Conservation (phyloP, 2,113 vertebrate species). For the Paramormyrops kingsleyae region DNA sequence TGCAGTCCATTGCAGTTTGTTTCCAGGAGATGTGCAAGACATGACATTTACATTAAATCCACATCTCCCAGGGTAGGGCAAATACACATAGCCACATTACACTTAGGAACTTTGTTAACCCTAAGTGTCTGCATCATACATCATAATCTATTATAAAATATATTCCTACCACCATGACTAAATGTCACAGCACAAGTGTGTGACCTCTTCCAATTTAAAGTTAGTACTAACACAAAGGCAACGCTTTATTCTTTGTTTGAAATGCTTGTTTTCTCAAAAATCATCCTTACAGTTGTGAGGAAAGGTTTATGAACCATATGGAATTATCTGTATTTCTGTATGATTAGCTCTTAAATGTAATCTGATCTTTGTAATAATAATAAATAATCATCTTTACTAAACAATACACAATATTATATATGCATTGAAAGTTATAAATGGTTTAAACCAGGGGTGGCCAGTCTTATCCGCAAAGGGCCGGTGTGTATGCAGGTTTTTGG, state of each 20-base stretch:
- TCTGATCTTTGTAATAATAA: not conserved
- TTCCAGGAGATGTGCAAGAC: not conserved
- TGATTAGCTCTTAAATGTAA: not conserved
- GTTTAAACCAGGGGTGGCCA: not conserved
- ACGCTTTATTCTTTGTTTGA: not conserved
- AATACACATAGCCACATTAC: not conserved
- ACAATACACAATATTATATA: not conserved
- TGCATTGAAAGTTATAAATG: not conserved
- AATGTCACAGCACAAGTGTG: not conserved
- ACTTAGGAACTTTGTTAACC: not conserved
- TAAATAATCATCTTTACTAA: not conserved
- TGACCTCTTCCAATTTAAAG: not conserved
- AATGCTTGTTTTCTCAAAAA: not conserved
- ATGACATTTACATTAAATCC: not conserved
- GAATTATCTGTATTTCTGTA: not conserved
- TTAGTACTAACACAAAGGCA: not conserved
- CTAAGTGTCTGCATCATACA: not conserved
- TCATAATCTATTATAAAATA: not conserved
- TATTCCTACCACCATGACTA: not conserved
- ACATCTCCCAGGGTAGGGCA: not conserved
- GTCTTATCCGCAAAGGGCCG: too few relatives aligned
- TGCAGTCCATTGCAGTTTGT: not conserved
- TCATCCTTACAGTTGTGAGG: not conserved
- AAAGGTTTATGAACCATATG: too few relatives aligned
- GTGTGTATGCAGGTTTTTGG: too few relatives aligned